These are phyloP conservation scores for Synergus japonicus DNA, from an alignment of 2,888 invertebrate species.

Conservation along the genomic window DNA sequence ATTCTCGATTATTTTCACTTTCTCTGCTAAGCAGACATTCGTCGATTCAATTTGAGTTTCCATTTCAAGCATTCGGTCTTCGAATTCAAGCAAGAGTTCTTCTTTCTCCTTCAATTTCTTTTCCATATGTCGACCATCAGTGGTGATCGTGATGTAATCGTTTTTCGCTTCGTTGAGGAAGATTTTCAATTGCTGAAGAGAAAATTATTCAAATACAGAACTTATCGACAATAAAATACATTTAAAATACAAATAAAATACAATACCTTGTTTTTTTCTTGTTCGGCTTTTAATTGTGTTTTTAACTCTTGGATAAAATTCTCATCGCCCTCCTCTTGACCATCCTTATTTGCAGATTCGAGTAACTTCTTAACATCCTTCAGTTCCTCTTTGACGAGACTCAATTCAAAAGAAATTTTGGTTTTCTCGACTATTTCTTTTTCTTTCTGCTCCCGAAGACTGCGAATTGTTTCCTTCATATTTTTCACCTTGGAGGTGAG, in stretches of 20 bases:
- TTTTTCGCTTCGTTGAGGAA: conserved; percentile 73
- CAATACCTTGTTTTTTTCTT: conserved; percentile 67
- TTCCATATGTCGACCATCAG: conserved; percentile 59
- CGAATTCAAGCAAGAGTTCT: conserved; percentile 58
- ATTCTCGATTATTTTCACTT: conserved; percentile 60
- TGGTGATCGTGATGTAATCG: conserved; percentile 68
- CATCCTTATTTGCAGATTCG: conserved; percentile 59
- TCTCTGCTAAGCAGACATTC: conserved; percentile 64
- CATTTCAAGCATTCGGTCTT: conserved; percentile 66
- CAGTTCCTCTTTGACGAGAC: conserved; percentile 63
- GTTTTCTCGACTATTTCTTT: conserved; percentile 62
- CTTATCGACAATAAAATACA: conserved; percentile 5
- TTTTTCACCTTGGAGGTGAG: conserved; percentile 61
- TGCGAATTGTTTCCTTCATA: conserved; percentile 60
- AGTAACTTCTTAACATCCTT: conserved; percentile 62
- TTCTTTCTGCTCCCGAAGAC: conserved; percentile 62
- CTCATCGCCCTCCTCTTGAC: conserved; percentile 54
- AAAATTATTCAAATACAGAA: conserved; percentile 14
- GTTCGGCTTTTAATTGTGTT: conserved; percentile 59
- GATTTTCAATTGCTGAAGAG: conserved; percentile 65
- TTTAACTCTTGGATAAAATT: conserved; percentile 64
- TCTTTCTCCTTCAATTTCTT: conserved; percentile 61
- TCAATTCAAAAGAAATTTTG: conserved; percentile 63
- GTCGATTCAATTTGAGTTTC: conserved; percentile 63
- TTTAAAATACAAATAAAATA: conserved; percentile 8